Percentiles rank a stretch among this genome's conserved stretches.
Conservation (phyloP, 1,140 invertebrate species). For the Mycetomoellerius zeteki region DNA sequence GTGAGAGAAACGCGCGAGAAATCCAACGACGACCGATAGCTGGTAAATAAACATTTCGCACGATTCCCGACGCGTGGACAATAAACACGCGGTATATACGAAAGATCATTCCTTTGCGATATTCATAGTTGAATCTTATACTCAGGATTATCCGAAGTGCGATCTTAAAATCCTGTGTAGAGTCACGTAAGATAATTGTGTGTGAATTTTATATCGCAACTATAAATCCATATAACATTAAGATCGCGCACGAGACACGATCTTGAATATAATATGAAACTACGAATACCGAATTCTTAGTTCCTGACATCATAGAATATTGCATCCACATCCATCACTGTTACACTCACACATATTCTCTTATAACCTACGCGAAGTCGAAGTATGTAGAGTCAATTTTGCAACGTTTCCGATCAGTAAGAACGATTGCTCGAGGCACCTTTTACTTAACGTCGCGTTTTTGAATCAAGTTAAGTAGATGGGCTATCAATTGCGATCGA, state of each 20-base stretch:
- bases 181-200: neutral
- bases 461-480: constrained; percentile 11
- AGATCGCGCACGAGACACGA: neutral
- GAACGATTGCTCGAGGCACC: neutral
- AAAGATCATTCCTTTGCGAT: constrained; percentile 7
- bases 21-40: neutral
- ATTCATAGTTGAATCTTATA: constrained; percentile 5
- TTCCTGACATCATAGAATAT: constrained; percentile 52
- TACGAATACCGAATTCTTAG: constrained; percentile 25
- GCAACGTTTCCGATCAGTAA: constrained; percentile 31
- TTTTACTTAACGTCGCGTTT: constrained; percentile 5
- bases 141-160: neutral
- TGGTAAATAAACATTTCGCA: neutral
- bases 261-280: neutral
- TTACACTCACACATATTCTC: constrained; percentile 12
- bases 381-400: constrained; percentile 27
- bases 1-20: neutral
- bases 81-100: neutral
- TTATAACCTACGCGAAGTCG: constrained; percentile 5
- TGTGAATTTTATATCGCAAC: neutral
- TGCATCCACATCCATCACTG: constrained; percentile 15
- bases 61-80: constrained; percentile 26
- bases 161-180: neutral
- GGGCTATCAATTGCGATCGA: neutral
- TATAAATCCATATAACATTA: neutral